These are phyloP conservation scores for Drosophila ananassae DNA, from an alignment of 1,140 invertebrate genomes.

Conservation along the genomic window DNA sequence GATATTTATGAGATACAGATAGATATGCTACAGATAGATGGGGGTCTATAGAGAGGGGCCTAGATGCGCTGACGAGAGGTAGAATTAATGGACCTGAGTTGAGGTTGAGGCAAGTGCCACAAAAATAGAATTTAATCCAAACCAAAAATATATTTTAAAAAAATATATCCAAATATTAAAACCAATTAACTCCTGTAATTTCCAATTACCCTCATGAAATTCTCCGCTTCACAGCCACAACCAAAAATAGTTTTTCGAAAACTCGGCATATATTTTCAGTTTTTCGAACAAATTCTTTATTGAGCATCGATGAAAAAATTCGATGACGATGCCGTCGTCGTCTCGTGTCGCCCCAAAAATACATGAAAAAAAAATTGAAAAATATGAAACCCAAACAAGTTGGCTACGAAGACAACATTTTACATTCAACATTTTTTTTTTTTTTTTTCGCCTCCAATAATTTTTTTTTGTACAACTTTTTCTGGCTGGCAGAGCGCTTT, in stretches of 20 bases:
- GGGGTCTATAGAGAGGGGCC: not conserved
- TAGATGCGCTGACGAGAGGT: conserved; percentile 22
- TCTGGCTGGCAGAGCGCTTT: conserved; percentile 26
- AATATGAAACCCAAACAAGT: conserved; percentile 36
- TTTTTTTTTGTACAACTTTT: conserved; percentile 12
- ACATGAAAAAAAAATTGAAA: not conserved
- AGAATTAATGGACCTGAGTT: conserved; percentile 31
- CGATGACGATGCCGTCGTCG: conserved; percentile 40
- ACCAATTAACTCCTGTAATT: not conserved
- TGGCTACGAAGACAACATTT: conserved; percentile 55
- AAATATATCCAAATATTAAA: conserved; percentile 5
- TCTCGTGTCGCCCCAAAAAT: conserved; percentile 36
- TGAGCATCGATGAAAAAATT: conserved; percentile 42
- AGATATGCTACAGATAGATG: conserved; percentile 12
- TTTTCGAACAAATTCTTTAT: conserved; percentile 31
- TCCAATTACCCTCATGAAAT: not conserved
- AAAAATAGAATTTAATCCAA: conserved; percentile 17
- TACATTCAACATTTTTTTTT: conserved; percentile 27
- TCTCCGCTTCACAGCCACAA: not conserved
- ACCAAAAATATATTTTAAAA: not conserved
- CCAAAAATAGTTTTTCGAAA: conserved; percentile 17
- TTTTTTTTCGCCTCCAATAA: conserved; percentile 6
- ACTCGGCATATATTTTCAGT: conserved; percentile 13
- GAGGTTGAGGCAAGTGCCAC: conserved; percentile 35
- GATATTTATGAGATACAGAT: conserved; percentile 50